Base-by-base conservation (phyloP, 2,113 vertebrate genomes). In the Coreoperca whiteheadi region DNA sequence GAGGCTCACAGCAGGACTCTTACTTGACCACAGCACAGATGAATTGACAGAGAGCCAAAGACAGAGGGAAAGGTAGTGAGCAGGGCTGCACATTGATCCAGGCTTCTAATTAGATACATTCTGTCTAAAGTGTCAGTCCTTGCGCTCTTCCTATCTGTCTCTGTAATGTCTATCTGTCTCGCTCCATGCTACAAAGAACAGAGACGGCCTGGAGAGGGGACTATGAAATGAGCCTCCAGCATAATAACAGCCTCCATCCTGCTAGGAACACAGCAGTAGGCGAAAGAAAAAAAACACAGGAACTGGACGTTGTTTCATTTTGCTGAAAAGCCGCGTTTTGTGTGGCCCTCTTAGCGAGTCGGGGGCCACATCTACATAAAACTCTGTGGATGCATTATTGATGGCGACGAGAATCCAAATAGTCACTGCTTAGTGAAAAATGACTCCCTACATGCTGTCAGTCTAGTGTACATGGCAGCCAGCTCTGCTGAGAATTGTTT, bases 91-190 rank as follows among this genome's bases (percentile, higher is more conserved):
- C 89, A 93, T 94, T 83, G 92, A 94, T 93, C 90, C 85, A 20
- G 23, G 39, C 78, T 41, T 82, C 89, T 92, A 92, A 94, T 93
- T 93, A 91, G 90, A 91, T 78, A 74, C 81, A 77, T 76, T 86
- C 85, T 86, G 90, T 90, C 82, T 20, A 41, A 87, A 88, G 79
- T 89, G 92, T 92, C 92, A 82, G 80, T 32, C 70, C 86, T 77
- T 8, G 16, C 87, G 78, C 64, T 60, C 79, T 30, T 23, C 71
- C 50, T 69, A 78, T 77, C 78, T 10, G 77, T 91, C 86, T 87
- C 64, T 60, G 67, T 74, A 61, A 71, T 77, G 82, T 88, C 79
- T 79, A n/a, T 65, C 86, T 48, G 83, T 81, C 68, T 82, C 68
- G 43, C 74, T 83, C 76, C 32, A 28, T 28, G 78, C 66, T 74